Evolutionary conservation across 30 jellyfish, hydroid and myxozoan genomes (phyloP), one percentile per base, ranked within the genome.

Genomic region (Hydractinia symbiolongicarpus): DNA sequence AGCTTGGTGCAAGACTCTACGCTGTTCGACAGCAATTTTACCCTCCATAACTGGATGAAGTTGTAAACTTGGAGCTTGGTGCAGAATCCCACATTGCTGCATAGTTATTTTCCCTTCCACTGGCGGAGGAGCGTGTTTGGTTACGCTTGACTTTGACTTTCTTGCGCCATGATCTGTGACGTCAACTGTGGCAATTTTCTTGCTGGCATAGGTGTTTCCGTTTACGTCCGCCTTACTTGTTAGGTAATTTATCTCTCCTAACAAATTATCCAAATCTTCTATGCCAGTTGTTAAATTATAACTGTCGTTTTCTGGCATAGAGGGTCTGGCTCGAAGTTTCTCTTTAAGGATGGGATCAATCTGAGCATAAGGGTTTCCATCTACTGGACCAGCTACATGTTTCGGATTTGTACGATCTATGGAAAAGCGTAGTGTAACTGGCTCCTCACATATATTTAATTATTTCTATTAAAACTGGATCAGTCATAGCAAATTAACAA

Each of bases 361-460:
- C 85, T 80, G 84, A 50, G 97, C 97, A 73, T 90, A 90, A 9
- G 97, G 97, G 76, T 90, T 90, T 30, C 97, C 97, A 77, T 90
- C 82, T 56, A 90, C 54, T 10, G 97, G 97, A 21, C 97, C 97
- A 14, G 97, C 95, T 20, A 83, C 60, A 70, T 90, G 97, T 9
- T 73, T 69, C 51, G 97, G 97, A 68, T 77, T 94, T 30, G 44
- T 30, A 79, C 4, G 74, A 64, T 51, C 74, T 64, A 64, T 13
- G 17, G 52, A 64, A 13, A 51, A 64, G 40, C 9, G 40, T n/a
- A 0, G 19, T 58, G 15, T 58, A 58, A 58, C 1, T 13, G 15
- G 19, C 1, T 58, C 17, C 15, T n/a, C n/a, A n/a, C n/a, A 58
- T 0, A 58, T 58, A 13, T 58, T 58, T 3, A 11, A 1, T 58